Evolutionary conservation across 2,113 vertebrate genomes (phyloP).

Genomic region (Aix galericulata): DNA sequence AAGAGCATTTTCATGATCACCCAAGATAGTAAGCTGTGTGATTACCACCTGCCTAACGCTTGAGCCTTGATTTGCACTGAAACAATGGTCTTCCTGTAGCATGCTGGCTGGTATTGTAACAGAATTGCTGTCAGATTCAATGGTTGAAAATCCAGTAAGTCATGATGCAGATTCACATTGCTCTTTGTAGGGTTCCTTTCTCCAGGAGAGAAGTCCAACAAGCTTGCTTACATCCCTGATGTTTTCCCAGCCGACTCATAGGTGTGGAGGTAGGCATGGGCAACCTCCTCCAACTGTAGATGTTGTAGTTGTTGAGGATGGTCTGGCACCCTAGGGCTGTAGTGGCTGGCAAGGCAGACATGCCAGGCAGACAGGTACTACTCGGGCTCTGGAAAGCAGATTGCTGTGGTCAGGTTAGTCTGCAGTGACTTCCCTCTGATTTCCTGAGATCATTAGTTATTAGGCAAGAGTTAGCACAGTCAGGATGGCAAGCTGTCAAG

Average conservation of each 20-base stretch:
- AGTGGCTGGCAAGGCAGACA: neutral
- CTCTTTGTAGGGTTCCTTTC: neutral
- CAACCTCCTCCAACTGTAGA: fast-evolving
- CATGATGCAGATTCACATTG: neutral
- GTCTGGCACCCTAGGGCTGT: no score
- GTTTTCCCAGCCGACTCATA: neutral
- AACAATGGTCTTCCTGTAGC: neutral
- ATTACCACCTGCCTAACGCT: neutral
- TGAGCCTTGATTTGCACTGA: neutral
- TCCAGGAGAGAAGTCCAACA: neutral
- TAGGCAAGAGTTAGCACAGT: neutral
- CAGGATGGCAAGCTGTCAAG: neutral
- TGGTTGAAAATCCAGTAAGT: neutral
- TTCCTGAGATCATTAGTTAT: neutral
- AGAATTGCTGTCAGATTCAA: neutral
- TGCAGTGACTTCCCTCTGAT: neutral
- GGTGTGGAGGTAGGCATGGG: neutral
- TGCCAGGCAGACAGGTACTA: neutral
- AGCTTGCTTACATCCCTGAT: fast-evolving
- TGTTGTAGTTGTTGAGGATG: neutral
- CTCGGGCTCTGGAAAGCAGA: neutral
- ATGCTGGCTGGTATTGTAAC: neutral
- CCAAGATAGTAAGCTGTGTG: neutral
- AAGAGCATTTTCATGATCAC: neutral
- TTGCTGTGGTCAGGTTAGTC: neutral